These are phyloP conservation scores for Scopus umbretta DNA, from an alignment of 2,113 vertebrate genomes.

Conservation along the genomic window DNA sequence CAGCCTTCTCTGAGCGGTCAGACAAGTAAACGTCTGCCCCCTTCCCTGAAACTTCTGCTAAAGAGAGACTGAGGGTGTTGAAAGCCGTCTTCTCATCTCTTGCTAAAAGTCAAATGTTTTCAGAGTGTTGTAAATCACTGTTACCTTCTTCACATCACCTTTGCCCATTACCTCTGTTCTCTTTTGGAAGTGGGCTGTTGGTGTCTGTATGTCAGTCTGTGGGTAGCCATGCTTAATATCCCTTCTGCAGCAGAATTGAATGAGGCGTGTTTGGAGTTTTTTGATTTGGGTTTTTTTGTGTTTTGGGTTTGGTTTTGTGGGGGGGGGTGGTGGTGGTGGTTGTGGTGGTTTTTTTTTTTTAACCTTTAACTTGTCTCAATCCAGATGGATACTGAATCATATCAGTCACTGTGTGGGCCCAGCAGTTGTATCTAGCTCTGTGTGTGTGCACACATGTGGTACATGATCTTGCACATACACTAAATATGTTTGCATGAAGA, in stretches of 20 bases:
- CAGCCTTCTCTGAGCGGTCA: background rate
- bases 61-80: background rate
- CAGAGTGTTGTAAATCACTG: background rate
- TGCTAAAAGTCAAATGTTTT: background rate
- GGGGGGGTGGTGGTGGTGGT: too few species aligned
- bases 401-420: background rate
- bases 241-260: background rate
- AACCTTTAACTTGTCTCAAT: background rate
- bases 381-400: background rate
- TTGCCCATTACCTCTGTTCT: background rate
- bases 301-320: too few species aligned
- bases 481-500: background rate
- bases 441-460: background rate
- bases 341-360: background rate
- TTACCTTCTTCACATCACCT: background rate
- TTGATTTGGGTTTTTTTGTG: too few species aligned
- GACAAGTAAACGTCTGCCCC: background rate
- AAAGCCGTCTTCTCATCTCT: background rate
- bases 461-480: background rate
- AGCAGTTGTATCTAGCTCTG: background rate
- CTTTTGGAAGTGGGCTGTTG: background rate
- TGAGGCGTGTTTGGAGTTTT: background rate
- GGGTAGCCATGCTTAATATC: background rate
- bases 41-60: background rate
- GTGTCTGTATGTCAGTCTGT: background rate